These are phyloP conservation scores for Bombyx mandarina DNA, from an alignment of 1,140 invertebrate species.

Conservation along the genomic window DNA sequence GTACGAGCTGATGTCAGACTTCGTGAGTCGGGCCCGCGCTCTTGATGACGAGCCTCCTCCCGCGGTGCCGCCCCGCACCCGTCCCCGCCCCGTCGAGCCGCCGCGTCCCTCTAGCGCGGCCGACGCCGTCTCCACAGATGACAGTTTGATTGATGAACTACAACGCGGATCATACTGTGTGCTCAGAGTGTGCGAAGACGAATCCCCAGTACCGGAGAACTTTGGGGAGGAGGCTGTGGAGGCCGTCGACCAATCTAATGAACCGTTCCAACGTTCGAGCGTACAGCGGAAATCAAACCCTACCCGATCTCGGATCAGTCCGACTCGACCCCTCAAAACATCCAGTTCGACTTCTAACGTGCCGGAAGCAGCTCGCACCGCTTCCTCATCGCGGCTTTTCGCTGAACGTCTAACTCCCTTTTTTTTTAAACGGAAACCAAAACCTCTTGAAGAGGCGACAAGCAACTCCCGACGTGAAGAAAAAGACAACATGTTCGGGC, in stretches of 20 bases:
- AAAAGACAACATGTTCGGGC: slow-evolving; percentile 49
- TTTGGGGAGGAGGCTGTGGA: slow-evolving; percentile 18
- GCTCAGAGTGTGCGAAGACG: slow-evolving; percentile 53
- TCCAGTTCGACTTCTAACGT: slow-evolving; percentile 58
- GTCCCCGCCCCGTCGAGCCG: slow-evolving; percentile 13
- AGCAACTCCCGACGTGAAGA: slow-evolving; percentile 27
- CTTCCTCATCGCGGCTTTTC: slow-evolving; percentile 38
- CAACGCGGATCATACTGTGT: slow-evolving; percentile 54
- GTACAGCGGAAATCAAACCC: slow-evolving; percentile 65
- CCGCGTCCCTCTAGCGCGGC: slow-evolving; percentile 2
- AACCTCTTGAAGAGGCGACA: slow-evolving; percentile 42
- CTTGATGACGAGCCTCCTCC: slow-evolving; percentile 46
- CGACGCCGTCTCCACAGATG: slow-evolving; percentile 40
- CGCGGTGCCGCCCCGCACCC: slow-evolving; percentile 50
- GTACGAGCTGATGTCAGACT: slow-evolving; percentile 64
- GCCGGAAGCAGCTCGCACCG: slow-evolving; percentile 40
- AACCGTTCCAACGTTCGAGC: slow-evolving; percentile 56
- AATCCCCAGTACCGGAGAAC: slow-evolving; percentile 25
- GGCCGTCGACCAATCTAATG: slow-evolving; percentile 26
- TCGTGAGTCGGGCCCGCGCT: slow-evolving; percentile 43
- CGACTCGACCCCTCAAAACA: slow-evolving; percentile 45
- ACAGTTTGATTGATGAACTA: slow-evolving; percentile 54
- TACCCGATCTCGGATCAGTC: slow-evolving; percentile 43
- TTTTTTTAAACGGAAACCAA: slow-evolving; percentile 62
- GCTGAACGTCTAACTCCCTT: slow-evolving; percentile 56